A percentile compares a stretch with the other conserved stretches of the same genome.
Conservation (phyloP, 2,113 vertebrate genomes). For the Myodes glareolus region DNA sequence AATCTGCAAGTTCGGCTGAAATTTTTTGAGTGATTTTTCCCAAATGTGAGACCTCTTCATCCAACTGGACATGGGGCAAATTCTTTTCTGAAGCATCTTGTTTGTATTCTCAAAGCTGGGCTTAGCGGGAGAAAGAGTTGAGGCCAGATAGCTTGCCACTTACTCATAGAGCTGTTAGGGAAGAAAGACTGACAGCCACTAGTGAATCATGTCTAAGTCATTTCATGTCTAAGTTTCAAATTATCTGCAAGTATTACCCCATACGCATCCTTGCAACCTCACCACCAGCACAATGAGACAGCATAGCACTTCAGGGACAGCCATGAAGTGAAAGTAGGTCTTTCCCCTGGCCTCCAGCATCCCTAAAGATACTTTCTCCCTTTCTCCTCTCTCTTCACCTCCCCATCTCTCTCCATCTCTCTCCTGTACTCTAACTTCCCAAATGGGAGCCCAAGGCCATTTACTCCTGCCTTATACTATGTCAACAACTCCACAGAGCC, state of each 20-base stretch:
- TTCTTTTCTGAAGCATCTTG: conserved; percentile 56
- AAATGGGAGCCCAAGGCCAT: conserved; percentile 43
- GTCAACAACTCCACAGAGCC: conserved; percentile 43
- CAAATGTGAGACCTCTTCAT: conserved; percentile 68
- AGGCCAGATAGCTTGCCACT: conserved; percentile 58
- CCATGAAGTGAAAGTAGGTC: conserved; percentile 51
- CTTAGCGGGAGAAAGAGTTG: conserved; percentile 57
- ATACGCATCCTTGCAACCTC: conserved; percentile 12
- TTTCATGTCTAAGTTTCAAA: conserved; percentile 45
- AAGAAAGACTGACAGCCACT: conserved; percentile 33
- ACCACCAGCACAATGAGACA: not conserved
- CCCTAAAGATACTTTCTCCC: not conserved
- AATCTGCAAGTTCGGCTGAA: conserved; percentile 46
- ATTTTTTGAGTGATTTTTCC: conserved; percentile 58
- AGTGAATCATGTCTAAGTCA: conserved; percentile 73
- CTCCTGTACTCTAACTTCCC: not conserved
- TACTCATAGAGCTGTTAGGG: conserved; percentile 66
- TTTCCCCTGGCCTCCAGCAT: conserved; percentile 20
- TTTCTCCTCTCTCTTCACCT: not conserved
- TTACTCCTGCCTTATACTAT: not conserved
- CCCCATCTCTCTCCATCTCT: not conserved
- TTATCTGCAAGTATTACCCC: conserved; percentile 44
- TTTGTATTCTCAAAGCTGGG: conserved; percentile 48
- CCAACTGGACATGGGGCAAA: conserved; percentile 15
- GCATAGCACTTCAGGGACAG: conserved; percentile 15